Base-by-base conservation (phyloP, 2,113 vertebrate genomes). In the Notarius lentiginosus region DNA sequence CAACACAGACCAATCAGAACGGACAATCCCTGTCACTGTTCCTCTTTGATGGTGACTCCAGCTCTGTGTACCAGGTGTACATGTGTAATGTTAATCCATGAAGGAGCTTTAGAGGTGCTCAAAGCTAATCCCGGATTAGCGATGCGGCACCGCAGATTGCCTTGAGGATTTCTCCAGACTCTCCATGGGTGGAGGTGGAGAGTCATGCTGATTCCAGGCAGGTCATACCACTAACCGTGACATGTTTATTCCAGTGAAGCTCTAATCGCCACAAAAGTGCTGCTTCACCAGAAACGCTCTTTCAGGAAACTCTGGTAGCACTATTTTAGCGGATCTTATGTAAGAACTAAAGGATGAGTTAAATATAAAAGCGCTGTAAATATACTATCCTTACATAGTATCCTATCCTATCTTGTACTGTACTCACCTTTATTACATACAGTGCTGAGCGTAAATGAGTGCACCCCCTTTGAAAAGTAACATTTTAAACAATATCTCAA, bases 91-190 rank as follows among this genome's bases (percentile, higher is more conserved):
- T 82, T 77, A 70, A 84, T 77, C 70, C 87, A 90, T 87, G 89
- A 85, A 89, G 90, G 89, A 86, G 85, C 90, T 94, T 94, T 95
- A 94, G 80, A 91, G 88, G 90, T 91, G 89, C 90, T n/a, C 1
- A 92, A 79, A 92, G 90, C 93, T 95, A 95, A 95, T 89, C 92
- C 90, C 87, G 91, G 95, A 95, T 95, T 95, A 96, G 87, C 41
- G 61, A 75, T 34, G 86, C 88, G 92, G 90, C 92, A 89, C 92
- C 24, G 85, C 86, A 91, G 92, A 91, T 87, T 89, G 91, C 92
- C 93, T 92, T 27, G 87, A 14, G 81, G 91, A 92, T 94, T 95
- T 94, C 90, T 92, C 90, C 90, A 91, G 89, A 75, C 79, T 94
- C 87, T 81, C 47, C 55, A 82, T 47, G 89, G 85, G 84, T 63